Percentiles rank a stretch among this genome's conserved stretches.
phyloP scores from a whole-genome alignment of 2,888 invertebrate species.

The Phytoseiulus persimilis region DNA sequence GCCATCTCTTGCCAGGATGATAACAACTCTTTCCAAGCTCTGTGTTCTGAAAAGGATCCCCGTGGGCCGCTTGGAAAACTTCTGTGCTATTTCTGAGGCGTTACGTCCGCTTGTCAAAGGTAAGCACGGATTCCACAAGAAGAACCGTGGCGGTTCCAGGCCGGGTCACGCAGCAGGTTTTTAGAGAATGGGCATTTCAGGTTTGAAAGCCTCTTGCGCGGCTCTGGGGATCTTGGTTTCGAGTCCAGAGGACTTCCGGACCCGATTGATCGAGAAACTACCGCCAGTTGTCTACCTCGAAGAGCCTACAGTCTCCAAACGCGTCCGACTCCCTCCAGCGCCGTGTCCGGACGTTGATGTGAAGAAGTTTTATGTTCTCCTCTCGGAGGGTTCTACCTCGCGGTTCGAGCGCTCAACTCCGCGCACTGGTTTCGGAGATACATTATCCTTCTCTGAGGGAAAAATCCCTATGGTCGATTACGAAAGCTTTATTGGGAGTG shows the following conservation, averaged over 20 bases:
- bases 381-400: neutral
- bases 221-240: neutral
- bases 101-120: neutral
- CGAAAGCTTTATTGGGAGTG: slow-evolving; percentile 12
- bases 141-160: no score
- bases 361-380: neutral
- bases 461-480: slow-evolving; percentile 14
- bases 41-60: neutral
- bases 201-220: neutral
- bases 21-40: neutral
- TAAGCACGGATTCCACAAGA: neutral
- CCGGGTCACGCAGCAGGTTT: no score
- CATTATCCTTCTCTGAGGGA: neutral
- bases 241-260: neutral
- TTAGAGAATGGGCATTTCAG: neutral
- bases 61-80: neutral
- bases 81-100: neutral
- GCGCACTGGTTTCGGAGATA: neutral
- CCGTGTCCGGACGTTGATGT: neutral
- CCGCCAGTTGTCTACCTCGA: neutral
- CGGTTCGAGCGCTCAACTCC: neutral
- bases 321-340: neutral
- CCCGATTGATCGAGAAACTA: neutral
- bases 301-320: neutral
- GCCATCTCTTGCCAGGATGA: no score